These are phyloP conservation scores for Rhopilema esculentum DNA, from an alignment of 30 jellyfish, hydroid and myxozoan genomes.

Conservation along the genomic window DNA sequence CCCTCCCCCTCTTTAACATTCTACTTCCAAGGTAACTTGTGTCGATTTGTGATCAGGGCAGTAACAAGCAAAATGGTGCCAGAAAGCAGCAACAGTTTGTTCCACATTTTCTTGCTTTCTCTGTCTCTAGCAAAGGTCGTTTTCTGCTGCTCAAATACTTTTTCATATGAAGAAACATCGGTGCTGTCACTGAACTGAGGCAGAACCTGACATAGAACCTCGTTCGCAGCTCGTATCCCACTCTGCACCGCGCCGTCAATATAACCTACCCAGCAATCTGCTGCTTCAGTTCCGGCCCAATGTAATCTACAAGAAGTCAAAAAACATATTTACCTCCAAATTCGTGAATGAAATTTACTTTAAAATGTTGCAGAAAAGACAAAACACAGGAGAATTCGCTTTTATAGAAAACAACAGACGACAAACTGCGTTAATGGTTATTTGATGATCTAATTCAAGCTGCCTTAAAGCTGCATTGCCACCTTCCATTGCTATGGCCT, in stretches of 20 bases:
- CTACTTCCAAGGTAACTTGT: conserved; percentile 10
- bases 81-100: neutral
- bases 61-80: conserved; percentile 11
- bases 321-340: neutral
- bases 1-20: neutral
- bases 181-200: conserved; percentile 1
- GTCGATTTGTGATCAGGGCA: conserved; percentile 16
- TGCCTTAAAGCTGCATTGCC: too few species aligned
- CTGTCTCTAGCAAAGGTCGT: conserved; percentile 8
- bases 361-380: too few species aligned
- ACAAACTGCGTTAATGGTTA: too few species aligned
- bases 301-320: conserved; percentile 31
- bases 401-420: too few species aligned
- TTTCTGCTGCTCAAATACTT: conserved; percentile 24
- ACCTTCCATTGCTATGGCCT: too few species aligned
- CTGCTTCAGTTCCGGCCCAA: conserved; percentile 85
- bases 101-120: conserved; percentile 12
- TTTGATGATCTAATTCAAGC: too few species aligned
- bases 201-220: conserved; percentile 20
- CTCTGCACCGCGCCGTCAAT: conserved; percentile 82
- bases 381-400: too few species aligned
- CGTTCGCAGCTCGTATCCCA: conserved; percentile 81
- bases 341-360: neutral
- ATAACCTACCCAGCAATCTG: conserved; percentile 74
- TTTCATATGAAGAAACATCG: neutral